These are phyloP conservation scores for Oligia strigilis DNA, from an alignment of 2,888 invertebrate species.

Conservation along the genomic window DNA sequence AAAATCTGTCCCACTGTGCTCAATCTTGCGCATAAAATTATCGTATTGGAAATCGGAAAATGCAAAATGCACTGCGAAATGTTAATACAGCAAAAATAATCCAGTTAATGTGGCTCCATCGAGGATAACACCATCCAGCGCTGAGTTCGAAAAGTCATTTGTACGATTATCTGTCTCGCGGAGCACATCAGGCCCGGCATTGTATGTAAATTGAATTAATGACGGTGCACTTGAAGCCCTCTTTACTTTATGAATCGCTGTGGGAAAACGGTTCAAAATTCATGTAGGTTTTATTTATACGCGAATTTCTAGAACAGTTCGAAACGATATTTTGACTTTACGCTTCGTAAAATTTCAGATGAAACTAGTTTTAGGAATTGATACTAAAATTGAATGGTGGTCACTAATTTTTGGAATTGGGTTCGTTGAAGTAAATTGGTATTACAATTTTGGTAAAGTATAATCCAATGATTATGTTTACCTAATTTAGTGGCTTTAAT, in stretches of 20 bases:
- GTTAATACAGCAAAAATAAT: slow-evolving; percentile 61
- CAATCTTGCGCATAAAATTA: slow-evolving; percentile 57
- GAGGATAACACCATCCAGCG: slow-evolving; percentile 76
- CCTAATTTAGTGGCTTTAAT: not conserved
- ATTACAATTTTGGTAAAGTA: slow-evolving; percentile 14
- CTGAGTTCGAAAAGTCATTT: slow-evolving; percentile 87
- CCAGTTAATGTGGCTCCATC: slow-evolving; percentile 57
- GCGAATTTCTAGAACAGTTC: slow-evolving; percentile 18
- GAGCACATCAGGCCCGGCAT: slow-evolving; percentile 82
- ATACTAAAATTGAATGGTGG: slow-evolving; percentile 40
- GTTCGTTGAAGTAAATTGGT: slow-evolving; percentile 23
- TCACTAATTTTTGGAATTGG: slow-evolving; percentile 40
- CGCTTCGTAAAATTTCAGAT: slow-evolving; percentile 27
- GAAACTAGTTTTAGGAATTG: slow-evolving; percentile 23
- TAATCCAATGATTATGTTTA: not conserved
- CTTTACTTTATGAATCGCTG: slow-evolving; percentile 71
- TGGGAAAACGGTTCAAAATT: slow-evolving; percentile 57
- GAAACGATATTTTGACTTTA: slow-evolving; percentile 35
- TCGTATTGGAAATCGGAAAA: slow-evolving; percentile 62
- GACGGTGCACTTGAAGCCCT: slow-evolving; percentile 78
- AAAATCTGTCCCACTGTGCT: slow-evolving; percentile 48
- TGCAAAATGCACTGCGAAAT: slow-evolving; percentile 57
- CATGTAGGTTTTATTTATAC: slow-evolving; percentile 57
- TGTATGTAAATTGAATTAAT: slow-evolving; percentile 87
- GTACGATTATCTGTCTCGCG: slow-evolving; percentile 86